Conservation (phyloP, 2,888 invertebrate genomes). For the Leptothorax acervorum region DNA sequence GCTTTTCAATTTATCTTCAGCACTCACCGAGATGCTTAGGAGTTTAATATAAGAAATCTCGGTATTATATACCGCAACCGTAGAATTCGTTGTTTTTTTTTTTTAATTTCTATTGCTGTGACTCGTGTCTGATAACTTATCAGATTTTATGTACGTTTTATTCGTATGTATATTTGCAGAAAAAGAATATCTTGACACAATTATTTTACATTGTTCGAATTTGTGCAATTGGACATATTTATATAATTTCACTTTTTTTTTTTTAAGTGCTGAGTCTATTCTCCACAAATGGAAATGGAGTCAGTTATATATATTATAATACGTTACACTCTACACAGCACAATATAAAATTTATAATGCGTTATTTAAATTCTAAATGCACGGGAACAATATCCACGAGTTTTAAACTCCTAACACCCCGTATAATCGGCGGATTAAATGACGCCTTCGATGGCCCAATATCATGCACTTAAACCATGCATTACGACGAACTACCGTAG, state of each 20-base stretch:
- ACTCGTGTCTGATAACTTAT: neutral
- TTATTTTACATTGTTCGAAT: neutral
- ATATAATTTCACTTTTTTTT: neutral
- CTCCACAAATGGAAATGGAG: neutral
- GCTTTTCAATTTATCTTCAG: constrained; percentile 13
- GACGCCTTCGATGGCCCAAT: neutral
- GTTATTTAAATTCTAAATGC: constrained; percentile 2
- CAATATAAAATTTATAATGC: neutral
- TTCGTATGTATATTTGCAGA: neutral
- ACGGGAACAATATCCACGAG: neutral
- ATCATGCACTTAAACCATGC: neutral
- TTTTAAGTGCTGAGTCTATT: neutral
- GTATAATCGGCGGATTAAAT: constrained; percentile 10
- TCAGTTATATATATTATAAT: neutral
- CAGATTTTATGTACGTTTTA: neutral
- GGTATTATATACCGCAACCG: neutral
- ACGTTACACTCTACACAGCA: neutral
- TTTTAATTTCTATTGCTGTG: neutral
- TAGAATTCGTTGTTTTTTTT: neutral
- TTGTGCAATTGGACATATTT: neutral
- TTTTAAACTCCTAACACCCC: neutral
- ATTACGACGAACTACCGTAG: neutral
- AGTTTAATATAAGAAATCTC: constrained; percentile 23
- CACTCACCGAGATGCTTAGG: neutral
- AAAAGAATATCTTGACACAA: neutral